Evolutionary conservation across 2,113 vertebrate genomes (phyloP), one percentile per base, ranked within the genome.

Genomic region (Procavia capensis): DNA sequence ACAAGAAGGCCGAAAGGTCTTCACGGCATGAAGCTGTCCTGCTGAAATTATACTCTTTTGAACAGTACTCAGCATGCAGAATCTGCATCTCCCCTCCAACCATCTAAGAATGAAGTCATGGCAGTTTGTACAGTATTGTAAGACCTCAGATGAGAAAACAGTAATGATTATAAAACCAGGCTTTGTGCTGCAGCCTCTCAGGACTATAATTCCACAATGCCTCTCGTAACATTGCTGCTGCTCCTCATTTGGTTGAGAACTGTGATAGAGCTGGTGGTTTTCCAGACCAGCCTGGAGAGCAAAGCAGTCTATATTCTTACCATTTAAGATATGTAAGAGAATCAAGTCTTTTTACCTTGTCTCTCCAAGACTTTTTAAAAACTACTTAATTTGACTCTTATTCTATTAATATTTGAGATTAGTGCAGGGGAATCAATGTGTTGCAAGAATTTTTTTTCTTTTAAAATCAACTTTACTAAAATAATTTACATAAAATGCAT

Each of bases 81-180:
- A 72, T 14, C 85, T 92, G 63, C 1, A 43, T 94, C 89, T 92
- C 81, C 78, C 96, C 66, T 94, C 7, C n/a, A 95, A 75, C 64
- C 89, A 2, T 80, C 17, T 86, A 5, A 39, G 85, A 96, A 91
- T 70, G 75, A 92, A 80, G 96, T 97, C 96, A 45, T 47, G 80
- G 84, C 96, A 88, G 75, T 97, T 96, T 95, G 78, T 39, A 59
- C 76, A 82, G 90, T 83, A 88, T 19, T n/a, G 70, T 34, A 75
- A 59, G 94, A 72, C 97, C 95, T 97, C 94, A 93, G 84, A 70
- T 87, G 96, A 85, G 94, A 95, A 97, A 93, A 64, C n/a, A 20
- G 78, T 85, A 96, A 91, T 94, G 91, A 93, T 61, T 96, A 76
- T 88, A 88, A 97, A 97, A 84, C 63, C 9, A 47, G 94, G 92